phyloP scores from a whole-genome alignment of 1,140 invertebrate genomes.

The Himalopsyche phryganea region DNA sequence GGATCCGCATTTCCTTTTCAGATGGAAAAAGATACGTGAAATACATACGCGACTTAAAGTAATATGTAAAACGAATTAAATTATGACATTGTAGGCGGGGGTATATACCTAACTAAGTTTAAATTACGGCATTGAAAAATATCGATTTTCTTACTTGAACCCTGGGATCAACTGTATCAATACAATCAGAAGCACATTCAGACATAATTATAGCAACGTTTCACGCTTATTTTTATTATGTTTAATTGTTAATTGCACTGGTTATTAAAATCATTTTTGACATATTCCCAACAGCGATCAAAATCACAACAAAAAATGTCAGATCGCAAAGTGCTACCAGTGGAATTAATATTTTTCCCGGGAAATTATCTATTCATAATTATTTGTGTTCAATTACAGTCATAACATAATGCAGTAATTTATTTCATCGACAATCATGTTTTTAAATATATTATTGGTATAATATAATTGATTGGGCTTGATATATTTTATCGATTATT shows the following conservation, averaged over 20 bases:
- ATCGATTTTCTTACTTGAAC: slow-evolving; percentile 56
- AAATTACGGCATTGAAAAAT: slow-evolving; percentile 30
- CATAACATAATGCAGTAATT: too few relatives aligned
- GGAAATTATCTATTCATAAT: too few relatives aligned
- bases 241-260: slow-evolving; percentile 17
- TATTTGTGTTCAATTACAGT: too few relatives aligned
- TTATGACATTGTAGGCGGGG: too few relatives aligned
- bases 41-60: too few relatives aligned
- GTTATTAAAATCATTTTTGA: slow-evolving; percentile 20
- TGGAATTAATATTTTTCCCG: not conserved
- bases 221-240: slow-evolving; percentile 14
- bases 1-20: too few relatives aligned
- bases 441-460: too few relatives aligned
- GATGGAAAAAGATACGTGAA: too few relatives aligned
- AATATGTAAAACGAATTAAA: too few relatives aligned
- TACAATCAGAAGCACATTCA: slow-evolving; percentile 42
- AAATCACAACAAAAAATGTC: slow-evolving; percentile 25
- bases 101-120: not conserved
- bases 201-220: slow-evolving; percentile 15
- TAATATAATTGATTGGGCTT: too few relatives aligned
- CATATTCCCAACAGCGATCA: slow-evolving; percentile 17
- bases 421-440: too few relatives aligned
- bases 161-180: slow-evolving; percentile 55
- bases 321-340: slow-evolving; percentile 15
- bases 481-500: too few relatives aligned